Base-by-base conservation (phyloP, 2,113 vertebrate species). In the Mystacornis crossleyi region DNA sequence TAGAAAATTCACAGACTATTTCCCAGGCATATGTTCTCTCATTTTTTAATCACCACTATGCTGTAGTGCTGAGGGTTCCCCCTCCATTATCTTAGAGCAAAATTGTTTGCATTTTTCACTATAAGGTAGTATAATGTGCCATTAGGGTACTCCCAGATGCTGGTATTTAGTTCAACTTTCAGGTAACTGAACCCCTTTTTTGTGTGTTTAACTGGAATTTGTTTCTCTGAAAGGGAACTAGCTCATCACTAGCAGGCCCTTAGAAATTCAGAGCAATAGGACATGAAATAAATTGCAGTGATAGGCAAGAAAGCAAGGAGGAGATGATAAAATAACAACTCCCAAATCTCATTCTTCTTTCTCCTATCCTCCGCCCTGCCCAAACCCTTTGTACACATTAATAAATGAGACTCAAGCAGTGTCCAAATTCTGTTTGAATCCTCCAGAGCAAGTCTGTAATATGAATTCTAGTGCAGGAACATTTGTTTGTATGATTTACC, bases 401-500 rank as follows among this genome's bases (percentile, higher is more conserved):
- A 94, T 60, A 93, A 95, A 71, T 18, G 65, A 86, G 79, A 82
- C 79, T 81, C 86, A 53, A 90, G 81, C 85, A 90, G 64, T 34
- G 83, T 47, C 51, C 55, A 95, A 89, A 80, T 87, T 89, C 89
- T 91, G 43, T 55, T 70, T 7, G 3, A 96, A 89, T 85, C 81
- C 78, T 85, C 83, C 80, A 71, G 84, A 89, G 84, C 77, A 84
- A 93, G 60, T 18, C 86, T n/a, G 21, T 67, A 83, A 90, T 94
- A 73, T 1, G 69, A 92, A 95, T 77, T 84, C 72, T 38, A 81
- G 74, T n/a, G 55, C 90, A 94, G 89, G 83, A 86, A 94, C 78
- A 91, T 96, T 97, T 96, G 92, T 97, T 96, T 97, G 80, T 91
- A 94, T 94, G 97, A 98, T 98, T 99, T 98, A 99, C 99, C 99